Evolutionary conservation across 2,113 vertebrate genomes (phyloP), one percentile per base, ranked within the genome.

Genomic region (Perognathus longimembris): DNA sequence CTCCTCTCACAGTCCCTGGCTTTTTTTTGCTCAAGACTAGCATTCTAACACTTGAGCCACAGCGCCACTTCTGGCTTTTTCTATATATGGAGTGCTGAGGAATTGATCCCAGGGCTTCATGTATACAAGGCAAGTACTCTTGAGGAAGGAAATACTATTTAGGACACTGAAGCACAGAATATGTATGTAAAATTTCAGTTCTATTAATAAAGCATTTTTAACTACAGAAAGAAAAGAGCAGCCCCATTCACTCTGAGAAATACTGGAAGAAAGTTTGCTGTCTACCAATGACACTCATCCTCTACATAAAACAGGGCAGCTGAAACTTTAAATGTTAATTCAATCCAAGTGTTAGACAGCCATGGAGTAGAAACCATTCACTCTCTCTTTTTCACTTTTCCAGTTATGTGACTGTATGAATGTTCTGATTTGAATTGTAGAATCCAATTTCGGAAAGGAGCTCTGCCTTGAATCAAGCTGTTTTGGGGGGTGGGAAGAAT

Each of bases 251-350:
- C 38, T 88, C 38, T 34, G 40, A 63, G 59, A 71, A 78, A 63
- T 24, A 93, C 22, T 67, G 3, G 5, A 77, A 91, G 75, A 86
- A 85, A 59, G 2, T 74, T 34, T 73, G 6, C 15, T 24, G 9
- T 83, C 67, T 79, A 18, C 71, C 36, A 61, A 20, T 61, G n/a
- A 78, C 14, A 59, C 15, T 76, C 8, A 42, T 26, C 5, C 59
- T n/a, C 21, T 66, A 67, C 71, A 64, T 91, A 82, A 81, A 86
- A 15, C 17, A 85, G 15, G 1, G 32, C 89, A 30, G 3, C 61
- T 89, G 75, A 74, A 90, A n/a, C 26, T 81, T 82, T 32, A 77
- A 91, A 85, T 85, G 4, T 57, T 4, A 24, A 78, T 18, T 89
- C 45, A 82, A 30, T 3, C 1, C n/a, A 30, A 86, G 14, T 64